These are phyloP conservation scores for Lepisosteus oculatus DNA, from an alignment of 2,113 vertebrate genomes.

Conservation along the genomic window DNA sequence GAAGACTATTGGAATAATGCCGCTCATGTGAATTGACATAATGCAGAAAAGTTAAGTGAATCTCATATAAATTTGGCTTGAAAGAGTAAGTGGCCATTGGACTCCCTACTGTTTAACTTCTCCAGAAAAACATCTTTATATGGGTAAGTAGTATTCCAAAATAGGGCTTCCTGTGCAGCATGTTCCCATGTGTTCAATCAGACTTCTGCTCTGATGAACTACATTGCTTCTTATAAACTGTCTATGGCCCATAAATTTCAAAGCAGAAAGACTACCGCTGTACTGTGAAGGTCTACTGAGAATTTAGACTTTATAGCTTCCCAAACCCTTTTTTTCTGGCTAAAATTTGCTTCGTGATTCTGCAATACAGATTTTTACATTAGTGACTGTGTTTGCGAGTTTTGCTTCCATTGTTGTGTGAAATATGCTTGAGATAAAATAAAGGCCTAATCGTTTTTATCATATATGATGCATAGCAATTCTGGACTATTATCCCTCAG, in stretches of 20 bases:
- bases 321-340: conserved; percentile 8
- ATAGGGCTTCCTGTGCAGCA: conserved; percentile 84
- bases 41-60: conserved; percentile 33
- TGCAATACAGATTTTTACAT: conserved; percentile 18
- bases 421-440: no score
- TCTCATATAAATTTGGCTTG: conserved; percentile 50
- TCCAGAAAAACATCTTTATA: conserved; percentile 89
- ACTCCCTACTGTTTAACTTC: conserved; percentile 87
- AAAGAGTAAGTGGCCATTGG: conserved; percentile 82
- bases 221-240: conserved; percentile 91
- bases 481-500: no score
- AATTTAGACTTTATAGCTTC: conserved; percentile 65
- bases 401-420: no score
- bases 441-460: no score
- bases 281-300: conserved; percentile 74
- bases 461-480: no score
- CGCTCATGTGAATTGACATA: not conserved
- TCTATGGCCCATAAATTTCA: conserved; percentile 94
- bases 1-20: not conserved
- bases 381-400: no score
- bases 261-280: conserved; percentile 79
- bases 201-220: conserved; percentile 86
- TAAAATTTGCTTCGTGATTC: conserved; percentile 48
- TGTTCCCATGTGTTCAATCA: conserved; percentile 77
- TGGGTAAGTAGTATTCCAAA: conserved; percentile 88